Evolutionary conservation across 1,140 invertebrate species (phyloP).

Genomic region (Dermatophagoides farinae): DNA sequence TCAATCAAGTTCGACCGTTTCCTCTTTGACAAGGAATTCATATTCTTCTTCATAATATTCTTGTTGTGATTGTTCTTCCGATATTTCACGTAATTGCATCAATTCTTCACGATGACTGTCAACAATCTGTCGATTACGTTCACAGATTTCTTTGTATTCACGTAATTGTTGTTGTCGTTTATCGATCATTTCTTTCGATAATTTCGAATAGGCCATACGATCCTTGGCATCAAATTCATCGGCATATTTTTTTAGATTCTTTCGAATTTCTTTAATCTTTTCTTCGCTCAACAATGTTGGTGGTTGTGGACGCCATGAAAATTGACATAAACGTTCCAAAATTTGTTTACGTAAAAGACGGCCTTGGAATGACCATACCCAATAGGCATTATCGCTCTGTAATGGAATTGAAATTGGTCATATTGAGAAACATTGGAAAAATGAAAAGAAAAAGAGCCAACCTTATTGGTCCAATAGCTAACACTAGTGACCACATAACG

Average conservation of each 20-base stretch:
- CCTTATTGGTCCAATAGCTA: constrained; percentile 85
- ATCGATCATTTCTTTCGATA: constrained; percentile 88
- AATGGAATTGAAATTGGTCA: constrained; percentile 15
- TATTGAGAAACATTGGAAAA: background rate
- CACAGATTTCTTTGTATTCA: constrained; percentile 49
- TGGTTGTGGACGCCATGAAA: constrained; percentile 86
- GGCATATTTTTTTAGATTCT: constrained; percentile 93
- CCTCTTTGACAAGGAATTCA: constrained; percentile 95
- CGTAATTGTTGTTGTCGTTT: constrained; percentile 73
- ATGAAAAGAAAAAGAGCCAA: constrained; percentile 18
- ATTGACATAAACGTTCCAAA: constrained; percentile 57
- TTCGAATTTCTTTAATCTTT: constrained; percentile 62
- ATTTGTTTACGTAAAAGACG: constrained; percentile 21
- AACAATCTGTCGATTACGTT: background rate
- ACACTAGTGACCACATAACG: constrained; percentile 87
- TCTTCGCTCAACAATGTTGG: constrained; percentile 52
- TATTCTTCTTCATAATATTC: constrained; percentile 72
- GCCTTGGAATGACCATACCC: constrained; percentile 92
- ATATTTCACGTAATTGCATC: background rate
- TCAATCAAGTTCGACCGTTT: constrained; percentile 30
- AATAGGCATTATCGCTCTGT: constrained; percentile 73
- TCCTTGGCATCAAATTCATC: constrained; percentile 90
- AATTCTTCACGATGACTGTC: background rate
- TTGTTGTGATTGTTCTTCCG: constrained; percentile 39
- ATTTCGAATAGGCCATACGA: constrained; percentile 68